Base-by-base conservation (phyloP, 2,797 vertebrate species). In the Cyprinella venusta region DNA sequence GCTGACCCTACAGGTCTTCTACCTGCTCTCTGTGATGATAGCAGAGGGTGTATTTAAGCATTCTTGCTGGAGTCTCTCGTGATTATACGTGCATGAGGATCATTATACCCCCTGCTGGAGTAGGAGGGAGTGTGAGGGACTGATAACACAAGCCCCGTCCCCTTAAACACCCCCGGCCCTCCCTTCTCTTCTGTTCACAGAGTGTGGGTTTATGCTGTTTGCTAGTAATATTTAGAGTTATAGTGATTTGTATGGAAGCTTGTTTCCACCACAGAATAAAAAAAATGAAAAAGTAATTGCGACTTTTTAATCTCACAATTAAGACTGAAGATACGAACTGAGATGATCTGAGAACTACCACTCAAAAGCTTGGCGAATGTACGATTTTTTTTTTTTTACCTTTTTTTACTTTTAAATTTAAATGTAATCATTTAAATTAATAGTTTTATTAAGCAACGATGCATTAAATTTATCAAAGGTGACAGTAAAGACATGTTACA, bases 41-140 rank as follows among this genome's bases (percentile, higher is more conserved):
- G 69, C 52, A 2, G 21, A 50, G 68, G 15, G 36, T 63, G 76
- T 70, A 21, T 79, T 69, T 52, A 71, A 38, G 76, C 61, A 71
- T 79, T 67, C 68, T 63, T 45, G 45, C 76, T 65, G 64, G 64
- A 56, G 52, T 40, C 52, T 40, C 52, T 83, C 74, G 7, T 21
- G 56, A 72, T 71, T 61, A 63, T 79, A 42, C 8, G 26, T 79
- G 67, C 30, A 30, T 72, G 67, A 63, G 54, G 30, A 71, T 71
- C 54, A 80, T 80, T 80, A 61, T 70, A 80, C 67, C 79, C 67
- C 79, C 79, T 71, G 79, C 52, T 80, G 79, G 79, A 70, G 67
- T 40, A 80, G 50, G 79, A 80, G 79, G 38, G 79, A 71, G 67
- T 80, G 79, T 6, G 38, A 9, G 38, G 38, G 67, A 42, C 65